Evolutionary conservation across 2,113 vertebrate species (phyloP).

Genomic region (Trichomycterus rosablanca): DNA sequence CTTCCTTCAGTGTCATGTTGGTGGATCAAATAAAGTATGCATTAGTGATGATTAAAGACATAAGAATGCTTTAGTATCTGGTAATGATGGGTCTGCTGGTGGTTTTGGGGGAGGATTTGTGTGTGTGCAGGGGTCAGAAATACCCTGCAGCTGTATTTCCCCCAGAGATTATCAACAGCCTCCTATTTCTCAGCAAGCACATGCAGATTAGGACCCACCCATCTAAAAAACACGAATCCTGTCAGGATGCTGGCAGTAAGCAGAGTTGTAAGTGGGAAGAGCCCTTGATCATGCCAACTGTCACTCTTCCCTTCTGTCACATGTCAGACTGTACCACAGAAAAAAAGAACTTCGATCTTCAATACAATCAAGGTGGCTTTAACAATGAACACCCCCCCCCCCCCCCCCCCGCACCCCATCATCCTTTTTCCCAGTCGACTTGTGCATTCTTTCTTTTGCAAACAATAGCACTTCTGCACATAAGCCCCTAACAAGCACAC

Average conservation of each 20-base stretch:
- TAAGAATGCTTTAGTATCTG: constrained; percentile 1
- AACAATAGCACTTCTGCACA: constrained; percentile 26
- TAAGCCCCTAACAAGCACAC: constrained; percentile 6
- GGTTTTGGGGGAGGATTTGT: neutral
- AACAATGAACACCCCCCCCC: constrained; percentile 41
- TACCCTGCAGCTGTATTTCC: constrained; percentile 8
- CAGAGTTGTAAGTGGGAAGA: constrained; percentile 7
- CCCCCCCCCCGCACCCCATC: neutral
- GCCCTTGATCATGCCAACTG: constrained; percentile 47
- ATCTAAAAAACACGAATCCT: constrained; percentile 41
- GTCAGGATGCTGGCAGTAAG: constrained; percentile 27
- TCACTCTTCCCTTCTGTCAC: constrained; percentile 19
- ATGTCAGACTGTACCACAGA: constrained; percentile 39
- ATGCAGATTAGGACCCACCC: constrained; percentile 42
- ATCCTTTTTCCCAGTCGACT: constrained; percentile 26
- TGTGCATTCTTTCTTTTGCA: constrained; percentile 31
- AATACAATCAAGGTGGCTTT: constrained; percentile 45
- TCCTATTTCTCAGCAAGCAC: constrained; percentile 21
- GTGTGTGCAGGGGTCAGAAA: constrained; percentile 8
- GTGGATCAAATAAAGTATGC: constrained; percentile 33
- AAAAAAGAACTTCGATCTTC: constrained; percentile 35
- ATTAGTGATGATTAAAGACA: constrained; percentile 36
- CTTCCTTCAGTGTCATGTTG: constrained; percentile 29
- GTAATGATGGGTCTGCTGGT: constrained; percentile 6
- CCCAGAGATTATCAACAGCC: constrained; percentile 17